Percentiles rank a stretch among this genome's conserved stretches.
Evolutionary conservation across 2,113 vertebrate species (phyloP).

Genomic region (Notechis scutatus): DNA sequence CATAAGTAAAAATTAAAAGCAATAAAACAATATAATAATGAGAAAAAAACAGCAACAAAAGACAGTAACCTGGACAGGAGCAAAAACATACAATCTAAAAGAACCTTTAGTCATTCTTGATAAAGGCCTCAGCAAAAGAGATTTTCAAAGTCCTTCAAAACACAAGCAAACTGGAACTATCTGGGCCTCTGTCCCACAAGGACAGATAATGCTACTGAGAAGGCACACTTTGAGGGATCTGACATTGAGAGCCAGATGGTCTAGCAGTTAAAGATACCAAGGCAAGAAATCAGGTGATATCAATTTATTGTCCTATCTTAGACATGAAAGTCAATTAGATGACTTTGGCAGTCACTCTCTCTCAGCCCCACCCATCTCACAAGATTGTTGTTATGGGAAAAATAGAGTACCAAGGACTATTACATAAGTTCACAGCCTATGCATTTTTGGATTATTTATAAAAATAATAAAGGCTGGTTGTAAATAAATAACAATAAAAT

Average conservation of each 20-base stretch:
- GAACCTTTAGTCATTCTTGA: neutral
- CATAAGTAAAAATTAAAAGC: neutral
- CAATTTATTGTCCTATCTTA: neutral
- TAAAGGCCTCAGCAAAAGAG: neutral
- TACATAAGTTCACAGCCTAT: neutral
- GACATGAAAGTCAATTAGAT: neutral
- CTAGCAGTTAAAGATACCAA: too few species aligned
- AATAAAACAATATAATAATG: neutral
- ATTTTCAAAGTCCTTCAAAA: neutral
- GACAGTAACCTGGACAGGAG: neutral
- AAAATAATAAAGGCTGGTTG: neutral
- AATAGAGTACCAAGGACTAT: neutral
- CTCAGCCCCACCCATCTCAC: neutral
- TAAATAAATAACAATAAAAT: neutral
- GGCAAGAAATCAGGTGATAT: neutral
- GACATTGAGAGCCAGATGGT: neutral
- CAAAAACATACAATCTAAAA: neutral
- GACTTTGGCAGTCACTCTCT: neutral
- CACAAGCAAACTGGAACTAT: neutral
- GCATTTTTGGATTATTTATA: neutral
- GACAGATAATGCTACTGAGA: neutral
- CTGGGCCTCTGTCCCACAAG: neutral
- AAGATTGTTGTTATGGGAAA: neutral
- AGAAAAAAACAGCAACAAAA: neutral
- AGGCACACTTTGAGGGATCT: neutral